Base-by-base conservation (phyloP, 1,140 invertebrate genomes). In the Sarcophaga peregrina region DNA sequence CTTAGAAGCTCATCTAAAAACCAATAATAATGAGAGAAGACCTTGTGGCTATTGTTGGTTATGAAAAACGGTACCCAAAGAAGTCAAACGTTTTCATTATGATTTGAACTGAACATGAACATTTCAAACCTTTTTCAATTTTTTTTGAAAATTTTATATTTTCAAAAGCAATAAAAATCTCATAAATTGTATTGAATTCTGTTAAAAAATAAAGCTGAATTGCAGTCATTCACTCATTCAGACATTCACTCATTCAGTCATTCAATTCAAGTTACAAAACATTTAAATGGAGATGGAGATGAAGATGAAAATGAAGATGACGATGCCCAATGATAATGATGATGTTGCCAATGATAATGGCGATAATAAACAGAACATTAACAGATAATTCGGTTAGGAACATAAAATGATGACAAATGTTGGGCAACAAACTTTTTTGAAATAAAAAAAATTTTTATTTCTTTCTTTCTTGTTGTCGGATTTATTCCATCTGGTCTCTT, bases 141-240 rank as follows among this genome's bases (percentile, higher is more conserved):
- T 15, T 58, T 58, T 13, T 37, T 37, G 25, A 37, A 37, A 37
- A 15, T 58, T 58, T 58, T 58, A 11, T n/a, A 15, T n/a, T 15
- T 58, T 58, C n/a, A 58, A 58, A 58, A 58, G 54, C 54, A 58
- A 58, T 58, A 58, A 58, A 58, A 58, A 13, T 58, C 54, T 58
- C 54, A 58, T 15, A 58, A 58, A 58, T 58, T 58, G 54, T 58
- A n/a, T 58, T 58, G 10, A n/a, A 4, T n/a, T 58, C n/a, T 58
- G 54, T n/a, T n/a, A 15, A 0, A n/a, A n/a, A 6, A 15, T 15
- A 1, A n/a, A 58, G 54, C 15, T 58, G 54, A 58, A 7, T 58
- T 13, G 54, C 25, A 37, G 54, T 58, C 54, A 13, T n/a, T 13
- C n/a, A 58, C 15, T 58, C n/a, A 58, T 13, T 58, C n/a, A n/a